Conservation (phyloP, 2,797 vertebrate genomes). For the Crocidura indochinensis region DNA sequence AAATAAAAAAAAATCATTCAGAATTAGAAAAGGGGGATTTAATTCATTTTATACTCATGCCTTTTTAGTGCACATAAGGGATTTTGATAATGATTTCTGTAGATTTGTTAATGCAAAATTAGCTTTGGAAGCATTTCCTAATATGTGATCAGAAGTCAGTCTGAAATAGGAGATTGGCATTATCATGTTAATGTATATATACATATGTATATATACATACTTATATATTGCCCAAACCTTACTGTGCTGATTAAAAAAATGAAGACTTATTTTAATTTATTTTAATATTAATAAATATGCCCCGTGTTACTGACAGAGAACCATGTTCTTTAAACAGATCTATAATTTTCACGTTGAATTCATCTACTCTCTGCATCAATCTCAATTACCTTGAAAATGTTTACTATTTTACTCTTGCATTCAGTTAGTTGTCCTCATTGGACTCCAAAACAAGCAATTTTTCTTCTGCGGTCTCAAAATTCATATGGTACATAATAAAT, state of each 20-base stretch:
- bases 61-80: neutral
- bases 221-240: neutral
- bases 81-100: neutral
- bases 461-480: neutral
- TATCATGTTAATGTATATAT: conserved; percentile 27
- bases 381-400: neutral
- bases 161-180: conserved; percentile 16
- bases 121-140: conserved; percentile 4
- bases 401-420: neutral
- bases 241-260: neutral
- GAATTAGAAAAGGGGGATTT: conserved; percentile 21
- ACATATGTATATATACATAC: no score
- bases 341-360: neutral
- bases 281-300: neutral
- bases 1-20: neutral
- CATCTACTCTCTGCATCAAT: neutral
- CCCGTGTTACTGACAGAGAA: neutral
- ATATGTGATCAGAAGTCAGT: conserved; percentile 37
- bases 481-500: neutral
- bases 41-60: conserved; percentile 59
- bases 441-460: neutral
- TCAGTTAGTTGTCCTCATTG: neutral
- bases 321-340: conserved; percentile 4
- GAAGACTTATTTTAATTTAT: neutral
- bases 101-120: neutral